Conservation (phyloP, 2,888 invertebrate genomes). For the Rhabditoides inermis region DNA sequence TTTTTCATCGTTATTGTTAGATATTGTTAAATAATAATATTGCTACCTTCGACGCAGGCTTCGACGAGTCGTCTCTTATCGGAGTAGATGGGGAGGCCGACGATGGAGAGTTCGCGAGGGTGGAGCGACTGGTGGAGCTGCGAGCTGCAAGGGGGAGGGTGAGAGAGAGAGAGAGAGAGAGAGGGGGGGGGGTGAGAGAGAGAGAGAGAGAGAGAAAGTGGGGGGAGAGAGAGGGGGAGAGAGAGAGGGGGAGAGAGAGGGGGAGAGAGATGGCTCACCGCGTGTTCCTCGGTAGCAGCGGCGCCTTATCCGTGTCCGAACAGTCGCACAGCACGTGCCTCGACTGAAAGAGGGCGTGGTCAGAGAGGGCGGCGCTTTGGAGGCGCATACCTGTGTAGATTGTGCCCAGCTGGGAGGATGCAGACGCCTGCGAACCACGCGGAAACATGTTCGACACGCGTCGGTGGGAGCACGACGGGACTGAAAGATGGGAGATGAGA, state of each 20-base stretch:
- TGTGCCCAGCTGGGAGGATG: slow-evolving; percentile 40
- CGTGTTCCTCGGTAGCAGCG: too few relatives aligned
- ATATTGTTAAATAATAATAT: too few relatives aligned
- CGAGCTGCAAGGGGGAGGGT: slow-evolving; percentile 2
- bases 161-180: neutral
- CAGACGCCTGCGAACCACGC: slow-evolving; percentile 28
- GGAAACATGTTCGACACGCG: slow-evolving; percentile 40
- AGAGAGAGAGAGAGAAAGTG: neutral
- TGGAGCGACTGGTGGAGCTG: slow-evolving; percentile 33
- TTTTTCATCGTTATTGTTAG: too few relatives aligned
- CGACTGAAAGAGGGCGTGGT: neutral
- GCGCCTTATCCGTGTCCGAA: slow-evolving; percentile 8
- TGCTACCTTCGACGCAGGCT: slow-evolving; percentile 48
- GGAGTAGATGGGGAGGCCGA: slow-evolving; percentile 48
- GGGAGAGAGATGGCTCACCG: too few relatives aligned
- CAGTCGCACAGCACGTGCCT: slow-evolving; percentile 35
- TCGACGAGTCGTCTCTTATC: slow-evolving; percentile 44
- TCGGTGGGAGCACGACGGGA: slow-evolving; percentile 10
- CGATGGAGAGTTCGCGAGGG: slow-evolving; percentile 42
- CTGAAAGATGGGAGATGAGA: neutral
- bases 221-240: slow-evolving; percentile 1
- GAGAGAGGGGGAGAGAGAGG: slow-evolving; percentile 1
- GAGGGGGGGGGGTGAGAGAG: neutral
- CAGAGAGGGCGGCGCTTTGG: slow-evolving; percentile 4
- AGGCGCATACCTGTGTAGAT: too few relatives aligned